Evolutionary conservation across 2,888 invertebrate genomes (phyloP).

Genomic region (Andrena bicolor): DNA sequence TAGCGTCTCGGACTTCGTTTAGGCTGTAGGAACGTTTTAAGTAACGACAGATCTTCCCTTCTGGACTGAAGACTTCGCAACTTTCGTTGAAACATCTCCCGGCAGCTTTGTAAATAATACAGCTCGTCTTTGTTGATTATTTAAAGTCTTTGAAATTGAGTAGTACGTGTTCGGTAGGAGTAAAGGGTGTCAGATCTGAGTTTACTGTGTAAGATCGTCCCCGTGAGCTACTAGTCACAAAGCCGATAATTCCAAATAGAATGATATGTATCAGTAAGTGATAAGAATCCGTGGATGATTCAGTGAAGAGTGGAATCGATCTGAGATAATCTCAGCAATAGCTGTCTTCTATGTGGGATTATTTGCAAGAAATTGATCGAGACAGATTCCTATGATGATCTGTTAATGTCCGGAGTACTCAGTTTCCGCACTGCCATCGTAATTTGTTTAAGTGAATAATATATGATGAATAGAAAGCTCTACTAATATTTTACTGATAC

Average conservation of each 20-base stretch:
- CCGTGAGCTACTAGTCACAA: slow-evolving; percentile 62
- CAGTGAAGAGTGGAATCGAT: neutral
- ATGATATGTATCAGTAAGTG: slow-evolving; percentile 15
- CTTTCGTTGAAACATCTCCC: neutral
- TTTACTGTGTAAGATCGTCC: slow-evolving; percentile 36
- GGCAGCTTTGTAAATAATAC: slow-evolving; percentile 55
- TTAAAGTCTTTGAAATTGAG: slow-evolving; percentile 28
- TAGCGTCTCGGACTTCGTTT: neutral
- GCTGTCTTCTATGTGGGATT: slow-evolving; percentile 20
- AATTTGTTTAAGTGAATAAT: slow-evolving; percentile 29
- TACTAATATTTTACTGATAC: slow-evolving; percentile 5
- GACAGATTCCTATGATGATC: slow-evolving; percentile 16
- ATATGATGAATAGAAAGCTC: neutral
- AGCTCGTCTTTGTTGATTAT: slow-evolving; percentile 44
- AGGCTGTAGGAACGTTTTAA: slow-evolving; percentile 4
- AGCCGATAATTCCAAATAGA: slow-evolving; percentile 42
- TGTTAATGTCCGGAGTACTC: slow-evolving; percentile 4
- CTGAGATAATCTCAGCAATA: slow-evolving; percentile 4
- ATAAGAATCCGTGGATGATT: slow-evolving; percentile 17
- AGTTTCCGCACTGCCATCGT: slow-evolving; percentile 39
- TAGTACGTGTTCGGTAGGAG: slow-evolving; percentile 7
- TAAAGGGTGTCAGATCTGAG: slow-evolving; percentile 16
- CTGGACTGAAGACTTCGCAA: too few relatives aligned
- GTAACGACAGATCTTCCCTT: neutral
- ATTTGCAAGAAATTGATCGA: neutral